Evolutionary conservation across 2,888 invertebrate species (phyloP).

Genomic region (Vannuccia rotundouncinata): DNA sequence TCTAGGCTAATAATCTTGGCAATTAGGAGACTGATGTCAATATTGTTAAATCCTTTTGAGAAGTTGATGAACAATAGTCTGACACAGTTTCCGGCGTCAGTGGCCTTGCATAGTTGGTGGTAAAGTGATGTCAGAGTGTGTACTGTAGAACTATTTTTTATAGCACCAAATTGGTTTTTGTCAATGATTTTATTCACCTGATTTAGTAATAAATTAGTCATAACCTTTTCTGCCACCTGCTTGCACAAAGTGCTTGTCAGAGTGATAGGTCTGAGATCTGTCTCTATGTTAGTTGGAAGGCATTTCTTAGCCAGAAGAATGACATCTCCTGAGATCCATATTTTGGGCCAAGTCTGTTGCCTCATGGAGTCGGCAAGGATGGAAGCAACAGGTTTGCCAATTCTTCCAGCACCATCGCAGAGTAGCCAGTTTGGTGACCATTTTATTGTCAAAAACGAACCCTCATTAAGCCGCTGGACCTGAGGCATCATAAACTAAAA

Average conservation of each 20-base stretch:
- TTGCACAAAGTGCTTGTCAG: slow-evolving; percentile 26
- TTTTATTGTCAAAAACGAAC: too few species aligned
- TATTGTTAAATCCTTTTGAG: too few species aligned
- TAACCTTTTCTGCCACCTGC: slow-evolving; percentile 26
- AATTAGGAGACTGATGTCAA: too few species aligned
- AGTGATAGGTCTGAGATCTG: slow-evolving; percentile 26
- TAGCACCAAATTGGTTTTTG: slow-evolving; percentile 26
- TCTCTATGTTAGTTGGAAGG: slow-evolving; percentile 24
- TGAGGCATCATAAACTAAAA: too few species aligned
- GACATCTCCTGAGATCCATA: slow-evolving; percentile 26
- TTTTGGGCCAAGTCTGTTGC: slow-evolving; percentile 23
- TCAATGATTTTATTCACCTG: slow-evolving; percentile 20
- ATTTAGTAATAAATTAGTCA: slow-evolving; percentile 24
- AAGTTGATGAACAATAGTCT: background rate
- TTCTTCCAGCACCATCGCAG: slow-evolving; percentile 6
- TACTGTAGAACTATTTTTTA: slow-evolving; percentile 24
- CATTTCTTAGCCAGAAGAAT: slow-evolving; percentile 24
- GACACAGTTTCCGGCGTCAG: slow-evolving; percentile 18
- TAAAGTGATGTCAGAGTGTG: slow-evolving; percentile 18
- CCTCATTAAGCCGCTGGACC: too few species aligned
- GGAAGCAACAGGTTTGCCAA: slow-evolving; percentile 24
- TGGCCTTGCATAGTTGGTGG: slow-evolving; percentile 24
- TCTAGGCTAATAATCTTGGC: too few species aligned
- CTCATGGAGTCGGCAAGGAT: slow-evolving; percentile 24
- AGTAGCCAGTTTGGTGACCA: slow-evolving; percentile 26